These are phyloP conservation scores for Poeciliopsis infans DNA, from an alignment of 2,797 vertebrate species.

Conservation along the genomic window DNA sequence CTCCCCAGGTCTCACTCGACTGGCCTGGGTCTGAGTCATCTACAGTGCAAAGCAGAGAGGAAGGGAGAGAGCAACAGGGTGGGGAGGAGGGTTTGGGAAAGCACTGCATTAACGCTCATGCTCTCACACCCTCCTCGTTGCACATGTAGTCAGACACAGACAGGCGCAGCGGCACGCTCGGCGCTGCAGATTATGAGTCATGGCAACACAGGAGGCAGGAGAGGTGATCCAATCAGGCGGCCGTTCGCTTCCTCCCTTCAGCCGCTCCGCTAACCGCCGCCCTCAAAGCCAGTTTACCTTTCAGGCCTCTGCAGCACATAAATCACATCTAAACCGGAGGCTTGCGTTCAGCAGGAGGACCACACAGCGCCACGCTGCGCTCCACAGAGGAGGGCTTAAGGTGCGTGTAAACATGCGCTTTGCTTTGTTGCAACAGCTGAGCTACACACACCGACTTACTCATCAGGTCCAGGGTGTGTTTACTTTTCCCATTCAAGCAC, in stretches of 20 bases:
- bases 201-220: constrained; percentile 57
- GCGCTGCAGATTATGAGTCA: constrained; percentile 69
- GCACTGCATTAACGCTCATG: constrained; percentile 81
- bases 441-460: background rate
- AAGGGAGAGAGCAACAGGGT: constrained; percentile 46
- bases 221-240: constrained; percentile 47
- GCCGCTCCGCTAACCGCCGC: constrained; percentile 28
- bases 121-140: constrained; percentile 61
- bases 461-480: background rate
- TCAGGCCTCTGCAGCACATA: constrained; percentile 36
- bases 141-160: constrained; percentile 62
- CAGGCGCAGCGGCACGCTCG: constrained; percentile 59
- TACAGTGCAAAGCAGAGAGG: constrained; percentile 89
- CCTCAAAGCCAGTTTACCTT: constrained; percentile 40
- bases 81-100: constrained; percentile 79
- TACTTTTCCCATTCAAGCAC: too few species aligned
- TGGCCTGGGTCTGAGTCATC: constrained; percentile 92
- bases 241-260: constrained; percentile 32
- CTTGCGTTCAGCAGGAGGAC: constrained; percentile 41
- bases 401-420: constrained; percentile 29
- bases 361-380: constrained; percentile 44
- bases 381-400: constrained; percentile 44
- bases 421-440: constrained; percentile 44
- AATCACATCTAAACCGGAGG: constrained; percentile 50
- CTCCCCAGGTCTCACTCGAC: constrained; percentile 88